Evolutionary conservation across 2,888 invertebrate species (phyloP), one percentile per base, ranked within the genome.

Genomic region (Gymnosoma rotundatum): DNA sequence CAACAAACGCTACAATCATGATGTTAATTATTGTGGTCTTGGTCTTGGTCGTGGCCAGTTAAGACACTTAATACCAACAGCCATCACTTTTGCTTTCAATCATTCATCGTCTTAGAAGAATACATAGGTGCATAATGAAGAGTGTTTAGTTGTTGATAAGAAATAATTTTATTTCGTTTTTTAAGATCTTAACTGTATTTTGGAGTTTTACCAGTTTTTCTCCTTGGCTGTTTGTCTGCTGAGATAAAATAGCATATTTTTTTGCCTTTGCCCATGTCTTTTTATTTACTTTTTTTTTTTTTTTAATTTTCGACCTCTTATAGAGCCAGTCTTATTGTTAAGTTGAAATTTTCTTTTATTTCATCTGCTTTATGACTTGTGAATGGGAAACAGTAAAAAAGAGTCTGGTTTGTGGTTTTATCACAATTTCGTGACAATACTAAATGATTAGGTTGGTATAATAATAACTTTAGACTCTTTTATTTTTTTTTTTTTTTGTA

Each of bases 31-130:
- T 42, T 10, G 3, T 42, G 42, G 20, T 63, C 32, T 50, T 48
- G 42, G 48, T 36, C 12, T 75, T 67, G 72, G 21, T 56, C 60
- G 64, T 61, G 66, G 61, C 45, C 32, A 60, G n/a, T 4, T 67
- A 73, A 58, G 20, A 32, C 14, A 52, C 21, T 66, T 61, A 78
- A 45, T 58, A 70, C 38, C 58, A 69, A 56, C 25, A 54, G 16
- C 36, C 12, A 61, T 64, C 63, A 78, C 85, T 83, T 84, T 86
- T 82, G 79, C 79, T 78, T 83, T 84, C 67, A 83, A 64, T 12
- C 63, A 12, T 20, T 48, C 16, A 42, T 5, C 20, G 36, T 45
- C 18, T 32, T 32, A 21, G 72, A 66, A 14, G 12, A 20, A 7
- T 42, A 16, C 45, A 54, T 45, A 32, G 4, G n/a, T 36, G 36